Percentiles rank a stretch among this genome's conserved stretches.
phyloP scores from a whole-genome alignment of 1,140 invertebrate species.

The Solenopsis fugax region DNA sequence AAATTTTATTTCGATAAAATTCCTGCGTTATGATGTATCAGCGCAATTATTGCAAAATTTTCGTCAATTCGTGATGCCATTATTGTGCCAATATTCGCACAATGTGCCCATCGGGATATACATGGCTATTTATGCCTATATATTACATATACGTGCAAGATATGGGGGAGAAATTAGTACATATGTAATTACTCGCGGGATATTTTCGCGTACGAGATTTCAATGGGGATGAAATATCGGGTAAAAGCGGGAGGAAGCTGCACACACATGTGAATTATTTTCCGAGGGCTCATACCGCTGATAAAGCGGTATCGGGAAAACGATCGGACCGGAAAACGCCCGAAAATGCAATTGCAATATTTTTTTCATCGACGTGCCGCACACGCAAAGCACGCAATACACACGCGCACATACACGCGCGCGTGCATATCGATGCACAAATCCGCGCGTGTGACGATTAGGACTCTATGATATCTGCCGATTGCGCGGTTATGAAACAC shows the following conservation, averaged over 20 bases:
- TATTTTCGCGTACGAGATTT: neutral
- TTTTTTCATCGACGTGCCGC: neutral
- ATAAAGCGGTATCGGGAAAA: conserved; percentile 21
- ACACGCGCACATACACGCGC: neutral
- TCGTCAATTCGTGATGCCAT: too few relatives aligned
- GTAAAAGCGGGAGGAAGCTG: neutral
- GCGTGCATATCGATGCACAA: neutral
- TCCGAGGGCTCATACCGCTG: neutral
- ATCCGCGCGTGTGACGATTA: neutral
- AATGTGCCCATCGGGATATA: too few relatives aligned
- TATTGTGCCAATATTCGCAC: too few relatives aligned
- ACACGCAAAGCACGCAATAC: neutral
- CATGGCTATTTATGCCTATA: neutral
- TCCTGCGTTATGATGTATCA: too few relatives aligned
- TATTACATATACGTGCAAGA: neutral
- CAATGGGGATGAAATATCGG: neutral
- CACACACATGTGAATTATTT: conserved; percentile 3
- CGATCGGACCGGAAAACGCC: conserved; percentile 1
- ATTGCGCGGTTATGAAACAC: neutral
- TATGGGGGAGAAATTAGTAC: neutral
- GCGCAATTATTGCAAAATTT: too few relatives aligned
- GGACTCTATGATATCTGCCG: neutral
- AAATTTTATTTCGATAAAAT: too few relatives aligned
- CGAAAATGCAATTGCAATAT: conserved; percentile 18
- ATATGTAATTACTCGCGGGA: neutral